phyloP scores from a whole-genome alignment of 2,113 vertebrate species.

The Ia io region DNA sequence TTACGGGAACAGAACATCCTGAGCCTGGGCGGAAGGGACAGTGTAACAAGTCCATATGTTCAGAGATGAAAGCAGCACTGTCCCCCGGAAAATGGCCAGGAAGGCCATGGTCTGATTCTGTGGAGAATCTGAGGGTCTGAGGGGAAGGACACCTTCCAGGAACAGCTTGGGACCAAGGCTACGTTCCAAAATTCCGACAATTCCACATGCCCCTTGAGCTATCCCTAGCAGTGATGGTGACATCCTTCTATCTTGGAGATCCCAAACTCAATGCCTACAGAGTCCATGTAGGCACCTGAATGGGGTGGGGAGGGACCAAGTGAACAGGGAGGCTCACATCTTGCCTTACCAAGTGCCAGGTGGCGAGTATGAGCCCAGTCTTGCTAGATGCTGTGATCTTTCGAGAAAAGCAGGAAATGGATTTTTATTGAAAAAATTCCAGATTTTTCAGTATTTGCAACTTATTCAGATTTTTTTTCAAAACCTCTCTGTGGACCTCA shows the following conservation, averaged over 20 bases:
- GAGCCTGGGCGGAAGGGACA: not conserved
- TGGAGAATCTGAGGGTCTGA: not conserved
- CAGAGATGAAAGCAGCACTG: not conserved
- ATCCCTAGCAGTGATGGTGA: fast-evolving
- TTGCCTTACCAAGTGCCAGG: not conserved
- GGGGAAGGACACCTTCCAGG: not conserved
- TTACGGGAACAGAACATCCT: not conserved
- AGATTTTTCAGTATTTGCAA: not conserved
- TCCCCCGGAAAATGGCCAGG: not conserved
- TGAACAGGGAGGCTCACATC: not conserved
- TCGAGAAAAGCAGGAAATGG: not conserved
- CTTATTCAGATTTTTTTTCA: too few species aligned
- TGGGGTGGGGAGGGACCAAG: fast-evolving
- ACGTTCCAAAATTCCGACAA: not conserved
- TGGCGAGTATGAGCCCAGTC: fast-evolving
- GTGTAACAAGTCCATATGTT: not conserved
- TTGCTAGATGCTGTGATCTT: not conserved
- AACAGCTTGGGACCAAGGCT: not conserved
- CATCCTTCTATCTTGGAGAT: not conserved
- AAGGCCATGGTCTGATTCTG: not conserved
- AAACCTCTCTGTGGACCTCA: not conserved
- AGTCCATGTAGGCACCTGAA: not conserved
- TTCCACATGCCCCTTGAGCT: not conserved
- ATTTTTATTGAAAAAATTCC: not conserved
- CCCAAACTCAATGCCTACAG: not conserved